A percentile compares a stretch with the other conserved stretches of the same genome.
Evolutionary conservation across 1,140 invertebrate species (phyloP).

Genomic region (honey bee (Apis mellifera)): DNA sequence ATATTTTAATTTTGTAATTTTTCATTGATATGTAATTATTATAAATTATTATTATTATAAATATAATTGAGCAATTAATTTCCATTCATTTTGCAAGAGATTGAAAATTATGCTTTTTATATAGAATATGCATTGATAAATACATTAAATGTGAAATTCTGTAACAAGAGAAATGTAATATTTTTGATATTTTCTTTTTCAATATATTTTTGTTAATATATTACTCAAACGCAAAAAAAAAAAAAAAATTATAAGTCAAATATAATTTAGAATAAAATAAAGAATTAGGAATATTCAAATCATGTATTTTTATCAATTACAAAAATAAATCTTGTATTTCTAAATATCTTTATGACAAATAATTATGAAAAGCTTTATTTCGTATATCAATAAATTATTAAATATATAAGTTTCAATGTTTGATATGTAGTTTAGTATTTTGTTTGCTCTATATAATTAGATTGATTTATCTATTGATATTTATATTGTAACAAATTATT

Average conservation of each 20-base stretch:
- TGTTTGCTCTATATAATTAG: background rate
- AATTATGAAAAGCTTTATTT: background rate
- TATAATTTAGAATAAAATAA: background rate
- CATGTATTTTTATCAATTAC: too few relatives aligned
- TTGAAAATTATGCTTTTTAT: too few relatives aligned
- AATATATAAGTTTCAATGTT: too few relatives aligned
- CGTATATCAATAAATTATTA: too few relatives aligned
- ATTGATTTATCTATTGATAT: background rate
- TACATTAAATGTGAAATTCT: background rate
- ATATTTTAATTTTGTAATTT: constrained; percentile 3
- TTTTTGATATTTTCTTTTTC: background rate
- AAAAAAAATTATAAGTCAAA: too few relatives aligned
- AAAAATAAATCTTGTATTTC: background rate
- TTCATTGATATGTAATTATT: background rate
- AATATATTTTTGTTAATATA: background rate
- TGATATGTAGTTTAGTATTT: background rate
- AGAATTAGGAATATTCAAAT: too few relatives aligned
- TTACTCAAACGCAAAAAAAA: background rate
- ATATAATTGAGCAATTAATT: background rate
- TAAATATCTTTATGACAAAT: background rate
- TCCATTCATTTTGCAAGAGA: background rate
- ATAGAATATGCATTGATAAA: too few relatives aligned
- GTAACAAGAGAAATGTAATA: background rate
- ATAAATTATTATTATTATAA: too few relatives aligned
- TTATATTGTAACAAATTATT: constrained; percentile 6